Evolutionary conservation across 1,140 invertebrate genomes (phyloP), one percentile per base, ranked within the genome.

Genomic region (Rhynchophorus ferrugineus): DNA sequence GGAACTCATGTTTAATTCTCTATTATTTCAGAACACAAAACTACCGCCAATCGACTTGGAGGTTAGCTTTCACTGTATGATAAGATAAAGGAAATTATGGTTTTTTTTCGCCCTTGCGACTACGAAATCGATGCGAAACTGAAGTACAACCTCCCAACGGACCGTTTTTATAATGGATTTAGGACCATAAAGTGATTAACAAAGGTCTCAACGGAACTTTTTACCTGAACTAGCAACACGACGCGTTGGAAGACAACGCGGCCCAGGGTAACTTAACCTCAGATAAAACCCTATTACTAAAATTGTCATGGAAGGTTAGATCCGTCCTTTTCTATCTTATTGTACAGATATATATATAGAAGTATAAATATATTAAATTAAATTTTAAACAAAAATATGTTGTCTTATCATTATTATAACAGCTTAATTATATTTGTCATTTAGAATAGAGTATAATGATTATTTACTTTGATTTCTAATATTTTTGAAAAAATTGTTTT

Each of bases 1-100:
- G 19, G 53, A 55, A 55, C 53, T 49, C 53, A 55, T 55, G 2
- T 13, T 41, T 18, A 47, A 22, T 24, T 38, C 21, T 2, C 34
- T 19, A 41, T 18, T 16, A 18, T 20, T 9, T 6, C 3, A 18
- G 8, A 18, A 8, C 21, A 14, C 17, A 3, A 17, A 21, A 38
- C 38, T 49, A 41, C 47, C 47, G 47, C 36, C 47, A 49, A 49
- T 7, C 9, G 13, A 41, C 1, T 34, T 49, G 24, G 14, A 49
- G 47, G 47, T 49, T 49, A 49, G n/a, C 47, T 41, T 49, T 29
- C 24, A 6, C 11, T 29, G n/a, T 3, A 14, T 8, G 16, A 14
- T 38, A 13, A 24, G 2, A 5, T 6, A 5, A 14, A 20, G 3
- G 8, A 43, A 5, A 24, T 43, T 20, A 21, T 5, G n/a, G 13